Evolutionary conservation across 2,113 vertebrate species (phyloP).

Genomic region (Rhinolophus sinicus): DNA sequence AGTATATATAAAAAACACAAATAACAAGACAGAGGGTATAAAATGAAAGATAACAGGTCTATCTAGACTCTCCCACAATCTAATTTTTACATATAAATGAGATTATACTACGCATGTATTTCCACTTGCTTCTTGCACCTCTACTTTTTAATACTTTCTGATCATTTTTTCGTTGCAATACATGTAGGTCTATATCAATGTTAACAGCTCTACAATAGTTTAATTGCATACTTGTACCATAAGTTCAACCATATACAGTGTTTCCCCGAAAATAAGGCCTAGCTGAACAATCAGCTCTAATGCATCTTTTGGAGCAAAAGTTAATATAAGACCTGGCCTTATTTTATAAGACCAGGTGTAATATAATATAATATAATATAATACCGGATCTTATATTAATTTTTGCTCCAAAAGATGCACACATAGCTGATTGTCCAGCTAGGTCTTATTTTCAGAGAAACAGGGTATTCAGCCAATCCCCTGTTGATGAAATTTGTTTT

Average conservation of each 20-base stretch:
- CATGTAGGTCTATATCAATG: neutral
- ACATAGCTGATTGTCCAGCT: no score
- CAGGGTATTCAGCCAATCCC: neutral
- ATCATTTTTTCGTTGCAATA: neutral
- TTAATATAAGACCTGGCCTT: no score
- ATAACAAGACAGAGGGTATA: neutral
- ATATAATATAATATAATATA: no score
- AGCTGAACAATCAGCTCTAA: no score
- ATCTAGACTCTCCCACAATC: neutral
- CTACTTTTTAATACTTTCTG: neutral
- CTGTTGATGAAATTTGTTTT: neutral
- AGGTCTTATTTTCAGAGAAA: no score
- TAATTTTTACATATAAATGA: neutral
- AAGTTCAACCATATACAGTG: neutral
- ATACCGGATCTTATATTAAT: no score
- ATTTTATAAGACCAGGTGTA: no score
- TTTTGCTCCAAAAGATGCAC: no score
- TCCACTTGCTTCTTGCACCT: neutral
- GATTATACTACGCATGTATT: neutral
- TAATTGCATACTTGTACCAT: neutral
- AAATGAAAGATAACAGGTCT: neutral
- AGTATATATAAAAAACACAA: neutral
- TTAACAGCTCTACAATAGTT: neutral
- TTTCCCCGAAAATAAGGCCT: no score
- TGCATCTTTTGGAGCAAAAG: no score